Evolutionary conservation across 1,140 invertebrate species (phyloP), one percentile per base, ranked within the genome.

Genomic region (Diprion similis): DNA sequence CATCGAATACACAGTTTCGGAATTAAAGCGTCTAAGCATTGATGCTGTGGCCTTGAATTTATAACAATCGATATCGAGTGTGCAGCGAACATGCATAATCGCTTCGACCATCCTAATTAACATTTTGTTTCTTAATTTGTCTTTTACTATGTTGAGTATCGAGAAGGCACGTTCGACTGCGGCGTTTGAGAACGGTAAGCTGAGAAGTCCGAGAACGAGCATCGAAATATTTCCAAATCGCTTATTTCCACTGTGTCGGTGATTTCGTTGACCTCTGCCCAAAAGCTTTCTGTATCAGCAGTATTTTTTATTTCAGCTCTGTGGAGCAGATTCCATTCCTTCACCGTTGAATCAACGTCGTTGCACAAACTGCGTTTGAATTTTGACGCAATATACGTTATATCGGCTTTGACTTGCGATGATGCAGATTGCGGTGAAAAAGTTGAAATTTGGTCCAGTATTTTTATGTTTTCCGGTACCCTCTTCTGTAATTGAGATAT

Each of bases 81-180:
- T 24, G 13, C 37, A 72, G 46, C 72, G 65, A 46, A 64, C 37
- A 8, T 74, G 70, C 72, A 78, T 65, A 72, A 78, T 74, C 37
- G 67, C 71, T 18, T 78, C 51, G 51, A 59, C 51, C 51, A 59
- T 77, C 67, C 46, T 51, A 46, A 78, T 72, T 0, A 76, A 66
- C 71, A 78, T 76, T 72, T 69, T 77, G 72, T 80, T 80, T 66
- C 76, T 68, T 24, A 80, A 59, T 73, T 80, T 78, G 69, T 78
- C 68, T 76, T 78, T 78, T 11, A 80, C 72, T 48, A 78, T 75
- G 69, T 70, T 76, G 51, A 76, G 73, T 59, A 78, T 71, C 17
- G 79, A 80, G 65, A 78, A 80, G 17, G 68, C 78, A 45, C 79
- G 68, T 77, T 80, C n/a, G n/a, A n/a, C n/a, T n/a, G n/a, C n/a